Evolutionary conservation across 2,797 vertebrate species (phyloP), one percentile per base, ranked within the genome.

Genomic region (Lithobates pipiens): DNA sequence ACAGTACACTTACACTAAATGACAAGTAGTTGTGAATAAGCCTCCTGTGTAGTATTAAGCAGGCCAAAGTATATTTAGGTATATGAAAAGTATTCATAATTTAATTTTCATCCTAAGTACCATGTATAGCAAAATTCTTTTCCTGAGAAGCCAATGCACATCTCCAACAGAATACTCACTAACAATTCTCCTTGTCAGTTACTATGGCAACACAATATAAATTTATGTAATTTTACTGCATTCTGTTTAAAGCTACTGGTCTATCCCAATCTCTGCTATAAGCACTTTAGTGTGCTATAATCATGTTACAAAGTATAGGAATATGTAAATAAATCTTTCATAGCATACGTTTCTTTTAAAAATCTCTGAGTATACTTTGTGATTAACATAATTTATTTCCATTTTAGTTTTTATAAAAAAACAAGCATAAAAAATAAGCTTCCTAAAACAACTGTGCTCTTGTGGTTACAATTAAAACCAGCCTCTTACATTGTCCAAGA

Each of bases 311-410:
- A 81, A 81, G 46, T 71, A 80, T 81, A 36, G 39, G 69, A 71
- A 81, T 86, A 86, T 86, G 84, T 34, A 81, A 81, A 86, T 86
- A 73, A 71, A 77, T 80, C 67, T 86, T 86, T 82, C 79, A 82
- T 86, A 79, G 79, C 65, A 79, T 82, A 77, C 81, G 85, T 86
- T 46, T 54, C 36, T 74, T 78, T 78, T 36, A 77, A 36, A 82
- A 86, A 36, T 67, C 74, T 67, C 68, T 61, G 39, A 36, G 81
- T 76, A 82, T 32, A 86, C 21, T 77, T 73, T 69, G 27, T 82
- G 54, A 86, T 77, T 82, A 86, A 77, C 82, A 86, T 77, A 65
- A 77, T 82, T 32, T 21, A 76, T 63, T 75, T 69, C 21, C 39
- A 77, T 82, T 82, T 81, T 76, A 25, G 25, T 72, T 86, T 46